Conservation (phyloP, 1,140 invertebrate genomes). For the Cyclina sinensis region DNA sequence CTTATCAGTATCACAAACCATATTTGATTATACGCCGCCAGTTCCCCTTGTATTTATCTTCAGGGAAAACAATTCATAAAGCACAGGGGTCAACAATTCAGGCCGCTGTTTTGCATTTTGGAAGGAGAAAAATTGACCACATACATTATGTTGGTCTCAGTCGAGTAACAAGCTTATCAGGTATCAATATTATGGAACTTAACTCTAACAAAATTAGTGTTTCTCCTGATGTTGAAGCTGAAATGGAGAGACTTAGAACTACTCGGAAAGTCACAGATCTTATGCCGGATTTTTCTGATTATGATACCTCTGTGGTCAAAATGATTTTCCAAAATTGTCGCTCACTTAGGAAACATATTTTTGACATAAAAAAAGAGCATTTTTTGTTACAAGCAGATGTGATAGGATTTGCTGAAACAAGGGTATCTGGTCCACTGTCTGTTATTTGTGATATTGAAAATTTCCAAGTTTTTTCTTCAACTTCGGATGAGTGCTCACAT, state of each 20-base stretch:
- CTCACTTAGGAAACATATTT: constrained; percentile 37
- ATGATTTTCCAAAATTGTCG: constrained; percentile 49
- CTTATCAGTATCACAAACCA: neutral
- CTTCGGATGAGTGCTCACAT: neutral
- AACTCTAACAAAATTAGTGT: constrained; percentile 36
- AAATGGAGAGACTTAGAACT: no score
- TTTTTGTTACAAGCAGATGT: constrained; percentile 17
- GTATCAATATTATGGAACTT: constrained; percentile 15
- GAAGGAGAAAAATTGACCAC: no score
- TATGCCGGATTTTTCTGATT: neutral
- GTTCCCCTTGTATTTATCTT: neutral
- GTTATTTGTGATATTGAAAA: neutral
- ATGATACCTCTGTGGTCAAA: neutral
- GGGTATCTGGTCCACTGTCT: neutral
- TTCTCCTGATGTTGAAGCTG: constrained; percentile 36
- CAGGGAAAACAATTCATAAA: no score
- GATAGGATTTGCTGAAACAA: no score
- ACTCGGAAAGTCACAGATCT: neutral
- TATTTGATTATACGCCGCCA: constrained; percentile 6
- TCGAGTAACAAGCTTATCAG: constrained; percentile 27
- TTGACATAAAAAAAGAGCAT: constrained; percentile 24
- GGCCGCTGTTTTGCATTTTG: constrained; percentile 35
- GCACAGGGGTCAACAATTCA: constrained; percentile 51
- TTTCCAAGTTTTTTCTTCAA: neutral
- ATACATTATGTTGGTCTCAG: constrained; percentile 57